A percentile compares a stretch with the other conserved stretches of the same genome.
Conservation (phyloP, 2,888 invertebrate genomes). For the Matsumyia berberina region DNA sequence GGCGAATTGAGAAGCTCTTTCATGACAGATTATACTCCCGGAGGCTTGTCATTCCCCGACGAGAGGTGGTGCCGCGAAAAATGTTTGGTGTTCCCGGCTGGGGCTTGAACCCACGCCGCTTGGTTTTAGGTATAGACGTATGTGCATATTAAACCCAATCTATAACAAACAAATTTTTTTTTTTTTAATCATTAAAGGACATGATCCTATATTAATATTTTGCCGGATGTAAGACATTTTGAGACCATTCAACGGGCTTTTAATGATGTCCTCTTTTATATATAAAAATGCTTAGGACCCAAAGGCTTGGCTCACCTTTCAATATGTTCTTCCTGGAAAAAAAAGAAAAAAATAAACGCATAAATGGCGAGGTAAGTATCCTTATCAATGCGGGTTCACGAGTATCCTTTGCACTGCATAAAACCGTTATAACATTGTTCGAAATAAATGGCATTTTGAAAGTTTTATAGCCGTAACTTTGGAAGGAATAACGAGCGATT, state of each 20-base stretch:
- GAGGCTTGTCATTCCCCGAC: no score
- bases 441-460: conserved; percentile 19
- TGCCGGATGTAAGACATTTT: background rate
- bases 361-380: conserved; percentile 10
- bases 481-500: conserved; percentile 20
- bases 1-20: no score
- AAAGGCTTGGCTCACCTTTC: background rate
- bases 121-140: no score
- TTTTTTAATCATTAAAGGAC: no score
- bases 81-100: no score
- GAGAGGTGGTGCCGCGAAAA: no score
- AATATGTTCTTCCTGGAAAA: background rate
- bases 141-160: no score
- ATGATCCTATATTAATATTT: background rate
- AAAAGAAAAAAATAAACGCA: background rate
- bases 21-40: no score
- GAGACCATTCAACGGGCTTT: background rate
- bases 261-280: background rate
- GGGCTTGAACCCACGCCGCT: no score
- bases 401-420: background rate
- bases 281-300: background rate
- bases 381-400: conserved; percentile 12
- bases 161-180: no score
- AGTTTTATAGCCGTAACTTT: conserved; percentile 30
- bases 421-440: conserved; percentile 8